These are phyloP conservation scores for Cryptoblepharus egeriae DNA, from an alignment of 2,797 vertebrate genomes.

Conservation along the genomic window DNA sequence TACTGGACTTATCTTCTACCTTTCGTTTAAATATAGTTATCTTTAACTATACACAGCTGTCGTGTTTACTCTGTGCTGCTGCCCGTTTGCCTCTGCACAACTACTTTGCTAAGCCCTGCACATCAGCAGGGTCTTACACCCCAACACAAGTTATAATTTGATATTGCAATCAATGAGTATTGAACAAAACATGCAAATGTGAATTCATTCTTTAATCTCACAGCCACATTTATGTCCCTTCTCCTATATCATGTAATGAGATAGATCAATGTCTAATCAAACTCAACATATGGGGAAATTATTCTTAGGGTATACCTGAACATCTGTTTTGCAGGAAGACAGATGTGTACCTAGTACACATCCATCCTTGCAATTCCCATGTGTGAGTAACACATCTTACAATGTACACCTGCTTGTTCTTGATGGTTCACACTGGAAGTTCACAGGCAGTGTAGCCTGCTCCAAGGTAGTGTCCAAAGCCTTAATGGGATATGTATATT, in stretches of 20 bases:
- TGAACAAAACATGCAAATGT: not conserved
- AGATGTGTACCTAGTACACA: not conserved
- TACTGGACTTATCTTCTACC: too few relatives aligned
- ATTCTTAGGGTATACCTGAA: not conserved
- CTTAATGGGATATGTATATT: not conserved
- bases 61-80: too few relatives aligned
- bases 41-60: too few relatives aligned
- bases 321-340: not conserved
- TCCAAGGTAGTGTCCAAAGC: not conserved
- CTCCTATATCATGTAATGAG: not conserved
- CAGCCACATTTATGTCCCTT: not conserved
- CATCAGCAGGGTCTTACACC: too few relatives aligned
- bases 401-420: not conserved
- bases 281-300: not conserved
- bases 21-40: too few relatives aligned
- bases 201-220: not conserved
- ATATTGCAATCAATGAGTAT: too few relatives aligned
- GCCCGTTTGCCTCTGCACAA: too few relatives aligned
- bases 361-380: not conserved
- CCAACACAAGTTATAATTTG: not conserved
- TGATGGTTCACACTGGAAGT: not conserved
- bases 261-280: constrained; percentile 11
- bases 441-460: not conserved
- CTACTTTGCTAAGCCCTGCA: too few relatives aligned
- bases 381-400: not conserved